phyloP scores from a whole-genome alignment of 2,113 vertebrate species.

The Dermatemys mawii region DNA sequence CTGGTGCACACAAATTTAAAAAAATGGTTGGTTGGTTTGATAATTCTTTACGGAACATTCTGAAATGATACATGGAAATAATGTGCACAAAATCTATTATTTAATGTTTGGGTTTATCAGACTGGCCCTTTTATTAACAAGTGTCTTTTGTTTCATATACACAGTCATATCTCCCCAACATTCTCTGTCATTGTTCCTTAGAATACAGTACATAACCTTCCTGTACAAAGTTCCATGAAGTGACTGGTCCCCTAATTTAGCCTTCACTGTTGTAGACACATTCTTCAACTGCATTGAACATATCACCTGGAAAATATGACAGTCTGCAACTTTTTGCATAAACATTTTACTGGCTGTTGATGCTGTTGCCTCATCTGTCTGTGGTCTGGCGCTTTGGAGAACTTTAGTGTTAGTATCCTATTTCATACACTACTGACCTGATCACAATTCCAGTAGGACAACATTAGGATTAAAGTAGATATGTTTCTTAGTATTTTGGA shows the following conservation, averaged over 20 bases:
- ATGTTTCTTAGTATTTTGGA: background rate
- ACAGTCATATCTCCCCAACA: background rate
- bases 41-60: conserved; percentile 14
- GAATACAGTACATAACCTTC: background rate
- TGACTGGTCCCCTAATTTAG: conserved; percentile 53
- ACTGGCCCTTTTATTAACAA: background rate
- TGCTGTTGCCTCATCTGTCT: background rate
- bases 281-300: conserved; percentile 34
- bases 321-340: background rate
- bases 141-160: background rate
- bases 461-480: background rate
- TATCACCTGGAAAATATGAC: conserved; percentile 9
- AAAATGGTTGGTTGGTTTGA: background rate
- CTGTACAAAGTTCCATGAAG: conserved; percentile 1
- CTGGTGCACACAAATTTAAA: background rate
- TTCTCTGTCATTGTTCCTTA: conserved; percentile 30
- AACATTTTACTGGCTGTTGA: conserved; percentile 51
- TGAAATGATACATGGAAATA: background rate
- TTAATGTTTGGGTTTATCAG: conserved; percentile 47
- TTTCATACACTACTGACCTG: background rate
- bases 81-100: conserved; percentile 9
- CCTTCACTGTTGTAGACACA: background rate
- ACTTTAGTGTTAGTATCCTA: background rate
- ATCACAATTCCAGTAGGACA: background rate
- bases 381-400: background rate